Base-by-base conservation (phyloP, 2,113 vertebrate species). In the Callorhinus ursinus region DNA sequence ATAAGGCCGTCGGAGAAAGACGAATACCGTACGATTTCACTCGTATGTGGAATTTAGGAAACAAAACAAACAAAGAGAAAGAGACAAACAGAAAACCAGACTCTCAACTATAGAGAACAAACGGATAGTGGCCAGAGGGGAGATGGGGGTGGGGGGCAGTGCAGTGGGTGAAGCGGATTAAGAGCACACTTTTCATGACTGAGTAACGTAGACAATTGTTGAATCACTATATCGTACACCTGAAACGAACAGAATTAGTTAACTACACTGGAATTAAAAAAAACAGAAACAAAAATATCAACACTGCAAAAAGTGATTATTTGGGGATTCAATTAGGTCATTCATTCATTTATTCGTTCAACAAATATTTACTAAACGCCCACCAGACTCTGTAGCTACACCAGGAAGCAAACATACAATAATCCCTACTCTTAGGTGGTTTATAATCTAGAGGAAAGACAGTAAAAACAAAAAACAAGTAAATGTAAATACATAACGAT, bases 391-490 rank as follows among this genome's bases (percentile, higher is more conserved):
- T 2, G 4, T 12, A 49, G n/a, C 31, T 49, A 77, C 9, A 79
- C 46, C 0, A 36, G 63, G 84, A 95, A 96, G 80, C 5, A 65
- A 90, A 39, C 26, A 91, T 6, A 85, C 42, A 36, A 46, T 6
- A 53, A 67, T 33, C 26, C 21, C 69, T 57, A 53, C 31, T 91
- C 16, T 42, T 42, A 33, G 5, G 19, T 77, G 89, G 39, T 21
- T 98, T 94, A 90, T 61, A 69, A 51, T 51, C 71, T 22, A 76
- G 72, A 10, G 91, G n/a, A 85, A 91, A 93, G 36, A 84, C 3
- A 18, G 61, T 8, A 15, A 72, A 53, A 14, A 51, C 86, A 14
- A 51, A 26, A 82, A 33, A 21, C 13, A 5, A 12, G 14, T 28
- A 67, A 87, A 74, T 21, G 74, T 26, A 61, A 88, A 71, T 6